Conservation (phyloP, 2,888 invertebrate species). For the Apamea sordens region DNA sequence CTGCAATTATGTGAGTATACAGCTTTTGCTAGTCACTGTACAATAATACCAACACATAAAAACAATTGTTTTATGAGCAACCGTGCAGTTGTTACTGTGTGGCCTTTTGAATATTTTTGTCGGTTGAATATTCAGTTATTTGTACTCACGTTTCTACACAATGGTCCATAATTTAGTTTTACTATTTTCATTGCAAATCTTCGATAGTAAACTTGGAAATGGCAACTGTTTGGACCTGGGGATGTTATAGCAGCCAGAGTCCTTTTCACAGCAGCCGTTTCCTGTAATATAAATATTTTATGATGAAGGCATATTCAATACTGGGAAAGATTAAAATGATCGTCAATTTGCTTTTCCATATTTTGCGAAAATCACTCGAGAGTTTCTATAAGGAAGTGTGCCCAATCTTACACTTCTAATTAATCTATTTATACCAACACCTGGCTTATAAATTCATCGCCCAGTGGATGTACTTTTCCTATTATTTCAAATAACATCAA, state of each 20-base stretch:
- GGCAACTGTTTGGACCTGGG: conserved; percentile 12
- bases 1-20: conserved; percentile 39
- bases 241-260: background rate
- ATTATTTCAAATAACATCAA: conserved; percentile 17
- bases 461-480: conserved; percentile 1
- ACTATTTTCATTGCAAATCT: conserved; percentile 44
- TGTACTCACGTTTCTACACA: conserved; percentile 38
- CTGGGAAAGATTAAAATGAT: background rate
- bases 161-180: conserved; percentile 33
- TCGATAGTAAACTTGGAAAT: conserved; percentile 10
- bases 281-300: background rate
- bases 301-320: background rate
- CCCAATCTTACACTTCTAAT: background rate
- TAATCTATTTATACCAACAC: conserved; percentile 10
- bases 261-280: background rate
- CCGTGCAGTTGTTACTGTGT: conserved; percentile 15
- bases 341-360: background rate
- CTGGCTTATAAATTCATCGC: background rate
- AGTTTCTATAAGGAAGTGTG: background rate
- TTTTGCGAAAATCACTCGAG: background rate
- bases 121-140: conserved; percentile 49
- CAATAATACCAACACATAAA: conserved; percentile 4
- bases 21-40: background rate
- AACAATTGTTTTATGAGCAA: conserved; percentile 39
- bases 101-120: conserved; percentile 36